Base-by-base conservation (phyloP, 2,888 invertebrate species). In the Leptodirus hochenwartii region DNA sequence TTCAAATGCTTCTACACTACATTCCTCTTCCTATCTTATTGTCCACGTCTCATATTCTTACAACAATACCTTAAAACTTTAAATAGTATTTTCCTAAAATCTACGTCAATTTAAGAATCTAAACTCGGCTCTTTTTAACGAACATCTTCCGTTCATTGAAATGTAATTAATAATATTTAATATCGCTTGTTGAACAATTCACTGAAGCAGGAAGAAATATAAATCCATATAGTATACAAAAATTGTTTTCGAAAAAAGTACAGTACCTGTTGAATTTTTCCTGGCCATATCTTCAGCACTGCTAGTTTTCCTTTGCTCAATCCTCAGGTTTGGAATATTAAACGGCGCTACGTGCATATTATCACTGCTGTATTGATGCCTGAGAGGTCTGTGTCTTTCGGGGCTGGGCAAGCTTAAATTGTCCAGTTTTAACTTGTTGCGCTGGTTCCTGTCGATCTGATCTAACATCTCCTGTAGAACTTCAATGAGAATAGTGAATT, bases 391-490 rank as follows among this genome's bases (percentile, higher is more conserved):
- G 49, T 76, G 71, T 16, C 79, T 64, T 39, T 82, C 84, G 1
- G 79, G 78, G 45, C 76, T 78, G 27, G 73, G 69, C 44, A 76
- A 58, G 22, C 77, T 67, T 35, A 77, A 58, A 51, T 76, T 76
- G 50, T 88, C 88, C 47, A 82, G 54, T 56, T 84, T 85, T 52
- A 93, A 64, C 56, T 87, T 87, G 56, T 81, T 80, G 28, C 85
- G 69, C 50, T 91, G 87, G 48, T 81, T 80, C 41, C 78, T 68
- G 53, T 87, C 85, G 39, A 88, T 84, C 47, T 73, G 77, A 46
- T 79, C 80, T 46, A 95, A 59, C 91, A 95, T 90, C 44, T 90
- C 87, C 49, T 88, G 81, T 34, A 93, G 63, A 26, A 90, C 80
- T 53, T 80, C 78, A 37, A 84, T 63, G 16, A 87, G 63, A 40